These are phyloP conservation scores for Rhinogobius similis DNA, from an alignment of 2,113 vertebrate species.

Conservation along the genomic window DNA sequence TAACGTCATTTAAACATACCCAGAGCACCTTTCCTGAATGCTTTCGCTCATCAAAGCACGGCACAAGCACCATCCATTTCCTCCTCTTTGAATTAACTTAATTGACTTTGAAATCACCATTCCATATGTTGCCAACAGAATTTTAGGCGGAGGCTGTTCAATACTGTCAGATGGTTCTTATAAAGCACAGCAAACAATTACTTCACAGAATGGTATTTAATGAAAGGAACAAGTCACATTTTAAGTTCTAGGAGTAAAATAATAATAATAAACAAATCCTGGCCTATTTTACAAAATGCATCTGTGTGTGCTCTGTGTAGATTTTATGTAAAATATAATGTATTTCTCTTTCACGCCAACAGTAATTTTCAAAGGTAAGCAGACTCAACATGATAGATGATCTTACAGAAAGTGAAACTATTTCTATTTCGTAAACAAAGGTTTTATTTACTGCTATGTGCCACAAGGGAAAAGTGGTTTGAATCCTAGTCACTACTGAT, in stretches of 20 bases:
- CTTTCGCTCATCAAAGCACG: slow-evolving; percentile 35
- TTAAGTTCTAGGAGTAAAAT: background rate
- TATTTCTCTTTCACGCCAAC: slow-evolving; percentile 70
- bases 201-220: background rate
- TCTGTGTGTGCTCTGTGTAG: slow-evolving; percentile 26
- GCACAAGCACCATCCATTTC: slow-evolving; percentile 32
- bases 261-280: no score
- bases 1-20: slow-evolving; percentile 17
- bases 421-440: background rate
- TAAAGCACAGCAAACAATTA: background rate
- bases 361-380: slow-evolving; percentile 70
- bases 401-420: background rate
- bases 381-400: slow-evolving; percentile 38
- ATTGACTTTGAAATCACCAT: slow-evolving; percentile 26
- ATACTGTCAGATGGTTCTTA: background rate
- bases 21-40: slow-evolving; percentile 39
- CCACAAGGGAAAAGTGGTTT: background rate
- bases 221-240: background rate
- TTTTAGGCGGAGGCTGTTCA: background rate
- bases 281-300: background rate
- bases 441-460: background rate
- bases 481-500: background rate
- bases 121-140: slow-evolving; percentile 4
- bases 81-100: slow-evolving; percentile 31
- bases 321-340: slow-evolving; percentile 46